Percentiles rank a stretch among this genome's conserved stretches.
phyloP scores from a whole-genome alignment of 2,888 invertebrate species.

The Boloria selene region DNA sequence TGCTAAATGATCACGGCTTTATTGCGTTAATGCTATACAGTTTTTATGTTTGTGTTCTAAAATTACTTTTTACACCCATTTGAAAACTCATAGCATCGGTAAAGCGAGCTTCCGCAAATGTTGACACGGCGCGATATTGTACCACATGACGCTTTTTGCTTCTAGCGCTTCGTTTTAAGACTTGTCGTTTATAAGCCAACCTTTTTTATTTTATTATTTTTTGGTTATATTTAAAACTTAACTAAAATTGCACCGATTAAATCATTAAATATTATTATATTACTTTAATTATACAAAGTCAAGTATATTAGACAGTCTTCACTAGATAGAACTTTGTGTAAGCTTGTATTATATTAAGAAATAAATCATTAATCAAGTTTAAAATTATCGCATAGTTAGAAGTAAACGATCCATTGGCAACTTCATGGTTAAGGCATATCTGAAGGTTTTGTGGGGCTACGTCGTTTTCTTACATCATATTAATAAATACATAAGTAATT shows the following conservation, averaged over 20 bases:
- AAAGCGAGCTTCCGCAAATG: slow-evolving; percentile 64
- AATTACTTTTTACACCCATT: too few relatives aligned
- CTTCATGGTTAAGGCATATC: neutral
- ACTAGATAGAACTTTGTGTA: too few relatives aligned
- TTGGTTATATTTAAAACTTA: neutral
- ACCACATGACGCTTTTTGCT: slow-evolving; percentile 35
- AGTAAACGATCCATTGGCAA: neutral
- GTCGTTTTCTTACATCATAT: too few relatives aligned
- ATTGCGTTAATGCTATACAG: too few relatives aligned
- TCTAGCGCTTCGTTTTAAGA: slow-evolving; percentile 24
- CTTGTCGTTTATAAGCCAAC: neutral
- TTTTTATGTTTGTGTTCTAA: too few relatives aligned
- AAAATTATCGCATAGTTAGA: slow-evolving; percentile 3
- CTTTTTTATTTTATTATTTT: slow-evolving; percentile 3
- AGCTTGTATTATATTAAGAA: neutral
- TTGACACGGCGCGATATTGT: slow-evolving; percentile 72
- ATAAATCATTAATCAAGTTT: neutral
- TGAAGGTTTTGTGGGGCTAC: neutral
- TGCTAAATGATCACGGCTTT: too few relatives aligned
- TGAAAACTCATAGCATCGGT: slow-evolving; percentile 65
- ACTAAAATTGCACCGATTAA: neutral
- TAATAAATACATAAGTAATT: too few relatives aligned
- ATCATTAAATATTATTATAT: too few relatives aligned
- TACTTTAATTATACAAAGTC: neutral
- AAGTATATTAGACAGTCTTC: too few relatives aligned